These are phyloP conservation scores for Labia minor DNA, from an alignment of 2,888 invertebrate genomes.

Conservation along the genomic window DNA sequence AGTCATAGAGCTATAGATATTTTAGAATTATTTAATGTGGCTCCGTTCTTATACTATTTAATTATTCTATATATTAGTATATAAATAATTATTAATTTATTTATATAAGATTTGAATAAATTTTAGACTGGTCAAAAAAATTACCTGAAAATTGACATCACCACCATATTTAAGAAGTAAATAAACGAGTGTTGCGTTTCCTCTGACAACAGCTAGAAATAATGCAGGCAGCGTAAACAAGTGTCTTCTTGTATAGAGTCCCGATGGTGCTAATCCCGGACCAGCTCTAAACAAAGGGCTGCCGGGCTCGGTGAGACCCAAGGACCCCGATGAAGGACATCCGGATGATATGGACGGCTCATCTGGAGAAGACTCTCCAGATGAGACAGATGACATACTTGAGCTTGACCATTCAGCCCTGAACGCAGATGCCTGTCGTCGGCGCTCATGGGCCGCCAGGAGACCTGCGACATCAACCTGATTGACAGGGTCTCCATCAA, in stretches of 20 bases:
- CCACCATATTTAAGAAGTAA: conserved; percentile 46
- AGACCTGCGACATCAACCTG: conserved; percentile 29
- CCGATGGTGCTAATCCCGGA: conserved; percentile 31
- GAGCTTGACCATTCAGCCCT: conserved; percentile 26
- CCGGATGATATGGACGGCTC: conserved; percentile 19
- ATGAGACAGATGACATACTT: conserved; percentile 25
- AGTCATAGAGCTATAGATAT: no score
- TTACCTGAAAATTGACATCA: conserved; percentile 35
- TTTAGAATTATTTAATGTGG: no score
- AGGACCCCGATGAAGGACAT: conserved; percentile 25
- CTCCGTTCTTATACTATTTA: no score
- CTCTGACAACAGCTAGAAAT: conserved; percentile 44
- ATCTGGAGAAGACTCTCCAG: conserved; percentile 22
- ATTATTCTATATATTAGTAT: no score
- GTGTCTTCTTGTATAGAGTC: conserved; percentile 41
- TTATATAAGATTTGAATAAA: no score
- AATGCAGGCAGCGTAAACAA: conserved; percentile 46
- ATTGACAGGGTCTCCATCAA: neutral
- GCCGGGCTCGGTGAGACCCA: conserved; percentile 23
- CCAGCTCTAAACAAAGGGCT: conserved; percentile 29
- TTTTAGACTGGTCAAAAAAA: no score
- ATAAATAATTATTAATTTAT: no score
- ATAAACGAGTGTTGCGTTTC: conserved; percentile 42
- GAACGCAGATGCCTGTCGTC: conserved; percentile 29
- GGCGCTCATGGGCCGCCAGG: conserved; percentile 32